These are phyloP conservation scores for Cydia fagiglandana DNA, from an alignment of 1,140 invertebrate genomes.

Conservation along the genomic window DNA sequence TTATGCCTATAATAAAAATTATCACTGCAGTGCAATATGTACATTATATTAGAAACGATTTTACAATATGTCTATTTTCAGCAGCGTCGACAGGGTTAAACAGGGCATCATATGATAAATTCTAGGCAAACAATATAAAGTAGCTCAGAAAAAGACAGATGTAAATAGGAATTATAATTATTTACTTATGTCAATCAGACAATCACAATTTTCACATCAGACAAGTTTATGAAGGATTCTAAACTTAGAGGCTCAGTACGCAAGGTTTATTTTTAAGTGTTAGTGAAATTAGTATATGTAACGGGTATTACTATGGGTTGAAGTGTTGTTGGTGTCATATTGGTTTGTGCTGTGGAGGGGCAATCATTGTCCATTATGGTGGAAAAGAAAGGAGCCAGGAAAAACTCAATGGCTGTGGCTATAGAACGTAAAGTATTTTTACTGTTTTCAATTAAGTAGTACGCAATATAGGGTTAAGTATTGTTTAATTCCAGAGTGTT, in stretches of 20 bases:
- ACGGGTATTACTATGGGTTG: background rate
- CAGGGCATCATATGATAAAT: background rate
- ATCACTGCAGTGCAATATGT: background rate
- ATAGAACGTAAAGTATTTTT: constrained; percentile 28
- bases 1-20: background rate
- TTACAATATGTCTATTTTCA: background rate
- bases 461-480: too few relatives aligned
- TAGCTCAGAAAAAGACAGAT: background rate
- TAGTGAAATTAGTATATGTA: constrained; percentile 5
- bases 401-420: constrained; percentile 12
- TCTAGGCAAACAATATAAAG: background rate
- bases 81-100: background rate
- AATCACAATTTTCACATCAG: background rate
- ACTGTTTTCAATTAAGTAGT: background rate
- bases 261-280: background rate
- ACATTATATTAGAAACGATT: background rate
- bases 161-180: background rate
- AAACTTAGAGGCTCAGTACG: constrained; percentile 21
- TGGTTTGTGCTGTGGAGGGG: background rate
- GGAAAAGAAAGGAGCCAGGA: background rate
- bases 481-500: too few relatives aligned
- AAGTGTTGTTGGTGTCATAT: background rate
- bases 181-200: constrained; percentile 3
- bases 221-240: background rate
- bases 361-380: background rate